Evolutionary conservation across 2,888 invertebrate genomes (phyloP).

Genomic region (Drosophila ustulata): DNA sequence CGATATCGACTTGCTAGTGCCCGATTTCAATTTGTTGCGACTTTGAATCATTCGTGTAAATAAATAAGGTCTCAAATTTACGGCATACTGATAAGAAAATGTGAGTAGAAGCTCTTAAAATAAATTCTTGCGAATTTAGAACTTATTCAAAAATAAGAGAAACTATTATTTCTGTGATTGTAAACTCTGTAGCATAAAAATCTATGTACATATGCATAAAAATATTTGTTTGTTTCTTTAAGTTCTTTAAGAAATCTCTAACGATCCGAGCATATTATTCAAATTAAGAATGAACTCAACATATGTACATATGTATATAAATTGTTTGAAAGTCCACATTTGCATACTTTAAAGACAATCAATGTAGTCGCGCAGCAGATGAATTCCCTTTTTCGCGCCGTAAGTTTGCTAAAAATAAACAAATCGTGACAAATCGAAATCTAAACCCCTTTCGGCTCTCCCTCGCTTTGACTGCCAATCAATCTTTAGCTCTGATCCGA

Average conservation of each 20-base stretch:
- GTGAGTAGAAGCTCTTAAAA: not conserved
- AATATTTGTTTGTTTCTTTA: not conserved
- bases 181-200: not conserved
- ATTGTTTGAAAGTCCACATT: not conserved
- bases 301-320: not conserved
- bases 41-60: constrained; percentile 28
- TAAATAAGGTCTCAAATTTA: constrained; percentile 23
- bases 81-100: constrained; percentile 38
- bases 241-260: not conserved
- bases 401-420: constrained; percentile 65
- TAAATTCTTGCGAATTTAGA: not conserved
- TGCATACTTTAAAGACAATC: not conserved
- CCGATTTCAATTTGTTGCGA: constrained; percentile 1
- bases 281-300: not conserved
- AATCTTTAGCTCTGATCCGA: constrained; percentile 29
- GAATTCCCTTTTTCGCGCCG: constrained; percentile 13
- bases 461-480: constrained; percentile 19
- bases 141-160: not conserved
- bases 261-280: not conserved
- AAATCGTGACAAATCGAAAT: constrained; percentile 65
- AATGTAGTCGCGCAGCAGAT: not conserved
- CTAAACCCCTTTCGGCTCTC: not conserved
- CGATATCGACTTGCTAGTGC: constrained; percentile 31
- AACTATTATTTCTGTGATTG: not conserved
- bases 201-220: not conserved